A percentile compares a stretch with the other conserved stretches of the same genome.
These are phyloP conservation scores for Gymnorhina tibicen DNA, from an alignment of 2,113 vertebrate genomes.

Conservation along the genomic window DNA sequence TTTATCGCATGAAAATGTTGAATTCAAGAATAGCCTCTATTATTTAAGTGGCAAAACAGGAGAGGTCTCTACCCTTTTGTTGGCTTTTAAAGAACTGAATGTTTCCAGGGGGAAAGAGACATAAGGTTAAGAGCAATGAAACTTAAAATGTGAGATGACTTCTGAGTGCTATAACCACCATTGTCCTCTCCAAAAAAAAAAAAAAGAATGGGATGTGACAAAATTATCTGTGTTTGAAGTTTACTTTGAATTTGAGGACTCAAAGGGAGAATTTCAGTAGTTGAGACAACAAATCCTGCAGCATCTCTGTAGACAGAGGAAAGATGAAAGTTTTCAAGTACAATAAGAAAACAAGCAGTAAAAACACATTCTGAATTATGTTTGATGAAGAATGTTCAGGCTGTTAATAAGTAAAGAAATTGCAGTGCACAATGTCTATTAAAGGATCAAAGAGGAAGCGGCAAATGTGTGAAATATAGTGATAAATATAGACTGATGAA, in stretches of 20 bases:
- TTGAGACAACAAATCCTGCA: background rate
- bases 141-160: background rate
- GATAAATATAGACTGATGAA: conserved; percentile 12
- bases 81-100: background rate
- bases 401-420: conserved; percentile 30
- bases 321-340: conserved; percentile 26
- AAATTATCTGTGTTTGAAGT: background rate
- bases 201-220: background rate
- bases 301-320: background rate
- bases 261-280: background rate
- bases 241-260: background rate
- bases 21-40: background rate
- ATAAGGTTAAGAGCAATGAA: background rate
- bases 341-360: conserved; percentile 16
- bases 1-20: background rate
- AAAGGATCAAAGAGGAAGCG: conserved; percentile 44
- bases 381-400: background rate
- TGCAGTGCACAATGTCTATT: background rate
- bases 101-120: background rate
- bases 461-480: conserved; percentile 8
- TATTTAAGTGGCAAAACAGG: background rate
- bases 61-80: background rate
- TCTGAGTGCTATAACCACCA: background rate
- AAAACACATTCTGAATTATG: background rate
- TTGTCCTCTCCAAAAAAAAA: background rate